Evolutionary conservation across 2,113 vertebrate species (phyloP).

Genomic region (Percina caprodes): DNA sequence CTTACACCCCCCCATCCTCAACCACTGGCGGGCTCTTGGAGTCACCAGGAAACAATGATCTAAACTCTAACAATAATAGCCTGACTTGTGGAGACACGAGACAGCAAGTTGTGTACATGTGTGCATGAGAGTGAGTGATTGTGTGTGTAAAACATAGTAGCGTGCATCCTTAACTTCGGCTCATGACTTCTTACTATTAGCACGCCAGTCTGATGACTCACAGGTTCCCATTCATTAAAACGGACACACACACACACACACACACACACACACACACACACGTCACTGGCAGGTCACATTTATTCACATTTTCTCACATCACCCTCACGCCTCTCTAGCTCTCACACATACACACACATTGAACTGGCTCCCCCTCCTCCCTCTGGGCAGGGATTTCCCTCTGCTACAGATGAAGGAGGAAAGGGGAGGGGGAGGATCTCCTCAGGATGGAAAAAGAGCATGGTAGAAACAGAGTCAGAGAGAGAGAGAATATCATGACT

Average conservation of each 20-base stretch:
- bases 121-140: slow-evolving; percentile 23
- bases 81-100: slow-evolving; percentile 44
- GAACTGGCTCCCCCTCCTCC: slow-evolving; percentile 46
- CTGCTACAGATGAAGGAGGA: slow-evolving; percentile 77
- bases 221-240: slow-evolving; percentile 89
- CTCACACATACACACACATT: slow-evolving; percentile 50
- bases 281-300: slow-evolving; percentile 89
- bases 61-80: slow-evolving; percentile 56
- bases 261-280: slow-evolving; percentile 17
- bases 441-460: slow-evolving; percentile 54
- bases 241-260: slow-evolving; percentile 56
- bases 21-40: slow-evolving; percentile 23
- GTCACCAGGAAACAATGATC: slow-evolving; percentile 62
- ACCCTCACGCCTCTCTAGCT: slow-evolving; percentile 57
- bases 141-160: slow-evolving; percentile 49
- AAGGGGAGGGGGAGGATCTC: slow-evolving; percentile 40
- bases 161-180: slow-evolving; percentile 70
- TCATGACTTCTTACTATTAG: slow-evolving; percentile 76
- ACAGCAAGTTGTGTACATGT: slow-evolving; percentile 2
- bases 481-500: slow-evolving; percentile 55
- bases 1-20: background rate
- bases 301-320: slow-evolving; percentile 86
- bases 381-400: slow-evolving; percentile 79
- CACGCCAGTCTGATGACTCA: slow-evolving; percentile 88
- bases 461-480: slow-evolving; percentile 39